Conservation (phyloP, 1,140 invertebrate species). For the Calycopis cecrops region DNA sequence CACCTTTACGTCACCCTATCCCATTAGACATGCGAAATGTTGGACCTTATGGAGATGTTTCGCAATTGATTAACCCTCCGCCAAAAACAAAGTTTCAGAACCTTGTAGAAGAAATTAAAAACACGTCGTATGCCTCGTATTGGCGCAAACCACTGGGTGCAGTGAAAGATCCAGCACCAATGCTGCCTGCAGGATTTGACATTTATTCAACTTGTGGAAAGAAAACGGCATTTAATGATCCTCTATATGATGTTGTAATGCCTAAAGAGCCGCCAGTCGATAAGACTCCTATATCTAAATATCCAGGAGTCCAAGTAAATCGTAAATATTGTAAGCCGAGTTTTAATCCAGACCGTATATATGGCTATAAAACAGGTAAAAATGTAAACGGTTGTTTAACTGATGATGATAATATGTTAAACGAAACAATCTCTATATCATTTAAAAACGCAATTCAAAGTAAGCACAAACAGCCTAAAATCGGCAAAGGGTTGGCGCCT, state of each 20-base stretch:
- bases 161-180: constrained; percentile 59
- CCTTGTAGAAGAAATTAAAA: constrained; percentile 70
- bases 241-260: constrained; percentile 52
- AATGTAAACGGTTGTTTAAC: constrained; percentile 63
- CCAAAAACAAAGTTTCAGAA: constrained; percentile 69
- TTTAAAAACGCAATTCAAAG: constrained; percentile 60
- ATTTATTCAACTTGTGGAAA: constrained; percentile 61
- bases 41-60: constrained; percentile 41
- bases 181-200: constrained; percentile 71
- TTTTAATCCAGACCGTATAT: constrained; percentile 51
- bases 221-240: constrained; percentile 44
- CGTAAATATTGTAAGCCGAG: constrained; percentile 59
- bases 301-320: constrained; percentile 50
- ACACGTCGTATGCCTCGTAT: constrained; percentile 69
- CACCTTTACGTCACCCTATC: constrained; percentile 46
- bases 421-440: constrained; percentile 37
- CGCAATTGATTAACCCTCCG: constrained; percentile 54
- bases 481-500: constrained; percentile 62
- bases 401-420: constrained; percentile 56
- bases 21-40: constrained; percentile 43
- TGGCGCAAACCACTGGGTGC: constrained; percentile 70
- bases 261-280: constrained; percentile 50
- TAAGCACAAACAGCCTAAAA: constrained; percentile 50
- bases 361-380: constrained; percentile 64
- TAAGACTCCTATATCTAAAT: constrained; percentile 52